These are phyloP conservation scores for Cephus pygmeus DNA, from an alignment of 2,888 invertebrate genomes.

Conservation along the genomic window DNA sequence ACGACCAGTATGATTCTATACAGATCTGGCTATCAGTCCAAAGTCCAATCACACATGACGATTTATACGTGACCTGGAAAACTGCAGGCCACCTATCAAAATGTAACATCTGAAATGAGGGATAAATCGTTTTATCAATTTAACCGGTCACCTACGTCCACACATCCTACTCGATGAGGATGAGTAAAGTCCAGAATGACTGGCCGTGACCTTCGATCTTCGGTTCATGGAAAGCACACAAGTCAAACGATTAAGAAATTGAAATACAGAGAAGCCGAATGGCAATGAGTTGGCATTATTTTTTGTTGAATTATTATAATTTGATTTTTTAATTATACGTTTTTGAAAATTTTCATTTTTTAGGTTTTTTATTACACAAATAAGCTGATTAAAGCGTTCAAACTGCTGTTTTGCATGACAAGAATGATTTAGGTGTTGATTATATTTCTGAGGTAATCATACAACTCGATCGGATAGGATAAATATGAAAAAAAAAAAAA, in stretches of 20 bases:
- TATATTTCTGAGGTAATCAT: constrained; percentile 12
- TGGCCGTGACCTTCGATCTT: neutral
- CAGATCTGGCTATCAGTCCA: neutral
- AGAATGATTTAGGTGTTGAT: constrained; percentile 15
- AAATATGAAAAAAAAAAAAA: neutral
- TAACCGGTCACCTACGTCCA: neutral
- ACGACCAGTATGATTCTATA: neutral
- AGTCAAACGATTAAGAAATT: neutral
- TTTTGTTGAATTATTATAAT: neutral
- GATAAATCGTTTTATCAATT: neutral
- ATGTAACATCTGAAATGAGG: neutral
- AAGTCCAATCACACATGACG: neutral
- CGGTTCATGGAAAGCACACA: neutral
- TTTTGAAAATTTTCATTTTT: neutral
- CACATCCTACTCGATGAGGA: neutral
- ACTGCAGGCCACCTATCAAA: neutral
- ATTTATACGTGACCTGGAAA: neutral
- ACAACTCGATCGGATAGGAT: neutral
- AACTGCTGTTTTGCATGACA: constrained; percentile 17
- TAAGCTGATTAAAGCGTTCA: neutral
- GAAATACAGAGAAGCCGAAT: neutral
- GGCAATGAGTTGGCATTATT: neutral
- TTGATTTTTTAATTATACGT: neutral
- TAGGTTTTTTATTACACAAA: neutral
- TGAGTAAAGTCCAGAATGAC: neutral